Evolutionary conservation across 2,797 vertebrate genomes (phyloP).

Genomic region (Molossus alvarezi): DNA sequence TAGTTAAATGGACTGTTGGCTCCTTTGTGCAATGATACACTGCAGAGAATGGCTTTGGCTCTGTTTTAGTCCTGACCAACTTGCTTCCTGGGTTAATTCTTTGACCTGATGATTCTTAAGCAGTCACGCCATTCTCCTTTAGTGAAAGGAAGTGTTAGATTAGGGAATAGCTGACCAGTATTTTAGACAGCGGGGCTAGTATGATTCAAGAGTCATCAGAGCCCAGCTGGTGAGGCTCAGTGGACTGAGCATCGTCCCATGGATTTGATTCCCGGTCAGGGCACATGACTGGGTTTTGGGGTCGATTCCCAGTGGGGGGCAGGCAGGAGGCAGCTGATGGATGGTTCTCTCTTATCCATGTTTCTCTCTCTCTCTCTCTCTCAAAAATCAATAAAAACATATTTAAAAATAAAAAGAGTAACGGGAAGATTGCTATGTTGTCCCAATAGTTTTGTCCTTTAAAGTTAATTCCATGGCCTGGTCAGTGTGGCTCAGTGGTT

Average conservation of each 20-base stretch:
- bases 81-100: slow-evolving; percentile 21
- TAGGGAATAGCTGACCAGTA: background rate
- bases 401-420: no score
- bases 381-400: no score
- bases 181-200: background rate
- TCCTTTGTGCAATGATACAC: background rate
- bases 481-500: no score
- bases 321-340: no score
- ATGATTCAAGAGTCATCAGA: background rate
- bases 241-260: no score
- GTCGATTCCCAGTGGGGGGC: no score
- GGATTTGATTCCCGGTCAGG: no score
- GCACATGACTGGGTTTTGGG: no score
- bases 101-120: slow-evolving; percentile 8
- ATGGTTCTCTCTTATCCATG: no score
- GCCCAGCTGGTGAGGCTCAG: no score
- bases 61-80: background rate
- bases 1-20: background rate
- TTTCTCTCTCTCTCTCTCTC: no score
- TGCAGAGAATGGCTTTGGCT: background rate
- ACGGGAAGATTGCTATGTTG: background rate
- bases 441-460: background rate
- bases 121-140: background rate
- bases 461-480: slow-evolving; percentile 21
- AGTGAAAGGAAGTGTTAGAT: background rate